Base-by-base conservation (phyloP, 2,797 vertebrate genomes). In the Zenarchopterus dispar region DNA sequence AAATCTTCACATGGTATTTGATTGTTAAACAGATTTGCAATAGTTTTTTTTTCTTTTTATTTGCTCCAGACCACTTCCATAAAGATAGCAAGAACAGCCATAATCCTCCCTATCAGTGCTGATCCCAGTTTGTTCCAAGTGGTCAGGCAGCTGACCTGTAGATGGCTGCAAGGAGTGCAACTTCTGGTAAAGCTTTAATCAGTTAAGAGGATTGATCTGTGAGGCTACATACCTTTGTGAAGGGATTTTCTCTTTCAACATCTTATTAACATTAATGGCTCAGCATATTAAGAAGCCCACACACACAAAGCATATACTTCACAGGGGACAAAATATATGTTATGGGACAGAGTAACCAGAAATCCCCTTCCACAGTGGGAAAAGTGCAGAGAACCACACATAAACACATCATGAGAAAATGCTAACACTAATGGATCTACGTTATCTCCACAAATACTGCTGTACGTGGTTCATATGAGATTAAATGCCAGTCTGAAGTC, bases 171-270 rank as follows among this genome's bases (percentile, higher is more conserved):
- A 59, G 56, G 70, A 74, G 52, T n/a, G 26, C 28, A 85, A 63
- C 75, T 75, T 75, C 64, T 72, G 70, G 48, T 78, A 75, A 78
- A 66, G 61, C 73, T 73, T 75, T 87, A 90, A 88, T 89, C 84
- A 74, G 70, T 73, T 90, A 85, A 91, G 82, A 84, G 82, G 88
- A 84, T 87, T 90, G 80, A 87, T 85, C 65, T 73, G 60, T 64
- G 61, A 74, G 83, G 77, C 71, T 80, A 83, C 84, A 78, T 82
- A 82, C 71, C 72, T 82, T 68, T 65, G 65, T 54, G 60, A 45
- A 23, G 66, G 65, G 77, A 82, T 84, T 85, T 87, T 72, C 76
- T 77, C 73, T 88, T 87, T 82, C 86, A 74, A 73, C 84, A 86
- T 78, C 72, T 75, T 65, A 82, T 78, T 72, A 85, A 46, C 55